These are phyloP conservation scores for Macrotus californicus DNA, from an alignment of 2,113 vertebrate genomes.

Conservation along the genomic window DNA sequence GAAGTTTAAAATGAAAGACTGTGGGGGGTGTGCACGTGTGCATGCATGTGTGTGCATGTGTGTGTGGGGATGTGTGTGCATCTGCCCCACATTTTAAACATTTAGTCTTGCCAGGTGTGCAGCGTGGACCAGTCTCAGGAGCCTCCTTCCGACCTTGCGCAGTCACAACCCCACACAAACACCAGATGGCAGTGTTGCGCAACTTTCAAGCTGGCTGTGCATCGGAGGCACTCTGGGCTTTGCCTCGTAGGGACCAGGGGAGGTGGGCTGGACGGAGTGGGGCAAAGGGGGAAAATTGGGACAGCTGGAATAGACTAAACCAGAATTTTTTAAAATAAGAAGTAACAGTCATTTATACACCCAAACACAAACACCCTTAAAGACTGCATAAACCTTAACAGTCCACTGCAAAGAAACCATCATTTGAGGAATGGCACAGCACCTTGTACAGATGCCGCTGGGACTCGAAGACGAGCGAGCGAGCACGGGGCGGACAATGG, in stretches of 20 bases:
- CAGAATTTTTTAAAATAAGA: neutral
- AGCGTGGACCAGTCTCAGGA: neutral
- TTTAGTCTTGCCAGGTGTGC: neutral
- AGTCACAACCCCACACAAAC: slow-evolving; percentile 47
- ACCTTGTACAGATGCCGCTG: neutral
- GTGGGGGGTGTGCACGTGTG: neutral
- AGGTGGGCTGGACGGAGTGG: no score
- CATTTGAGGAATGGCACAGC: neutral
- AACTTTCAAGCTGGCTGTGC: slow-evolving; percentile 56
- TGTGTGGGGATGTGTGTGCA: fast-evolving
- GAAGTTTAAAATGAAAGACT: neutral
- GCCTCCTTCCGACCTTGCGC: neutral
- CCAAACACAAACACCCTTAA: neutral
- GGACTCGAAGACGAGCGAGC: neutral
- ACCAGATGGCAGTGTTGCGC: slow-evolving; percentile 84
- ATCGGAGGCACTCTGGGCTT: neutral
- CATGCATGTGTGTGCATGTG: fast-evolving
- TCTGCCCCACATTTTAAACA: neutral
- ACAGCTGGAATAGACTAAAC: no score
- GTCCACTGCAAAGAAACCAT: neutral
- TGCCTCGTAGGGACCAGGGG: neutral
- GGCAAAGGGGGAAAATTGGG: no score
- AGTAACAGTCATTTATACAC: neutral
- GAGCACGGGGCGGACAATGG: neutral
- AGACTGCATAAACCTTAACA: neutral